Evolutionary conservation across 2,113 vertebrate genomes (phyloP).

Genomic region (Ifrita kowaldi): DNA sequence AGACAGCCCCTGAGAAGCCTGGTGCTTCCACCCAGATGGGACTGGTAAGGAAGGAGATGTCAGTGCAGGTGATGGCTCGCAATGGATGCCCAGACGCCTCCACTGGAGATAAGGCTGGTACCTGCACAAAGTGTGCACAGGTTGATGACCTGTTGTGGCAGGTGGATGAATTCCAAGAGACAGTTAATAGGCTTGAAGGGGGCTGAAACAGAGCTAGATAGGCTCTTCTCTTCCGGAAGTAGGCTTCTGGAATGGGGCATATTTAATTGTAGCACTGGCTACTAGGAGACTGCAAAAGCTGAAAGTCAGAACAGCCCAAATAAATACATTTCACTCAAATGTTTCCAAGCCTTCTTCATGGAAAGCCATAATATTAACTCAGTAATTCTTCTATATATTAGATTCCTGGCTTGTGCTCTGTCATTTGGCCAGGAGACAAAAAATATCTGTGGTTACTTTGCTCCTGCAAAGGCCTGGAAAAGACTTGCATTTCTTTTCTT

Average conservation of each 20-base stretch:
- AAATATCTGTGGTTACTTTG: not conserved
- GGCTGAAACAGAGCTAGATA: not conserved
- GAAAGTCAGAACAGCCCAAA: not conserved
- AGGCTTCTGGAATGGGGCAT: not conserved
- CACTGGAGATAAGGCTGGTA: not conserved
- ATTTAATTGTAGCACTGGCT: not conserved
- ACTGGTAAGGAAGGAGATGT: not conserved
- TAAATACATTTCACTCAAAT: not conserved
- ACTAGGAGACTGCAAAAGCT: not conserved
- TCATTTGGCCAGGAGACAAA: not conserved
- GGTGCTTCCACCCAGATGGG: not conserved
- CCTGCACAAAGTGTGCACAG: not conserved
- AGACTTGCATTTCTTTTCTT: not conserved
- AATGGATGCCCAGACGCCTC: not conserved
- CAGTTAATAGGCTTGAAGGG: not conserved
- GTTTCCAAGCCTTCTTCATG: not conserved
- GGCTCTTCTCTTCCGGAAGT: not conserved
- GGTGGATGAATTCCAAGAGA: not conserved
- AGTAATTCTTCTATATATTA: not conserved
- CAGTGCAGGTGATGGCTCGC: not conserved
- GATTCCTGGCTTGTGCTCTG: not conserved
- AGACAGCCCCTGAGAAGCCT: not conserved
- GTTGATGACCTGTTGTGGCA: not conserved
- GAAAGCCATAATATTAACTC: not conserved
- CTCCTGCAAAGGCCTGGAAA: not conserved